Evolutionary conservation across 2,888 invertebrate genomes (phyloP).

Genomic region (Coleophora flavipennella): DNA sequence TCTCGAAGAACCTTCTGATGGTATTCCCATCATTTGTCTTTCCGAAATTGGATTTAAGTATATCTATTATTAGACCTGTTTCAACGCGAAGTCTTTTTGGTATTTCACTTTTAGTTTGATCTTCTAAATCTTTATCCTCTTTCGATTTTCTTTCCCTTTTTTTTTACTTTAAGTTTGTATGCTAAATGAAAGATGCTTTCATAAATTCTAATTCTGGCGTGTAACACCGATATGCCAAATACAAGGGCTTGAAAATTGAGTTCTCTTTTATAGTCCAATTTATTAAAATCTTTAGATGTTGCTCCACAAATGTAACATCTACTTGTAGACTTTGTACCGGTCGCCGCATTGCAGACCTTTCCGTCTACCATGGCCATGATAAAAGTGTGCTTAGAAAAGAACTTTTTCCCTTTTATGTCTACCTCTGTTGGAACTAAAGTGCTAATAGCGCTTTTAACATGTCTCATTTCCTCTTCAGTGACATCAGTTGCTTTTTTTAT

Average conservation of each 20-base stretch:
- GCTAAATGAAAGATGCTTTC: constrained; percentile 8
- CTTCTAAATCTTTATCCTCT: not conserved
- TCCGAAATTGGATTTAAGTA: constrained; percentile 1
- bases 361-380: constrained; percentile 23
- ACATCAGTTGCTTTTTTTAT: constrained; percentile 6
- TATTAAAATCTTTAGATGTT: not conserved
- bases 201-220: constrained; percentile 6
- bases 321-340: constrained; percentile 19
- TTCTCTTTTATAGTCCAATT: not conserved
- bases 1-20: not conserved
- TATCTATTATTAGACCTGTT: not conserved
- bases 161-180: constrained; percentile 6
- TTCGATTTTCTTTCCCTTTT: constrained; percentile 6
- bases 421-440: too few species aligned
- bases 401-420: too few species aligned
- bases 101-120: not conserved
- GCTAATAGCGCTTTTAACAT: too few species aligned
- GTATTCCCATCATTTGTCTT: constrained; percentile 3
- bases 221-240: not conserved
- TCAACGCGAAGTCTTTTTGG: too few species aligned
- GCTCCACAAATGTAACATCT: constrained; percentile 11
- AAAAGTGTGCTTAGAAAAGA: too few species aligned
- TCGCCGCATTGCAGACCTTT: constrained; percentile 25
- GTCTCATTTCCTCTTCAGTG: constrained; percentile 15
- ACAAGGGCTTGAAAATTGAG: not conserved